Conservation (phyloP, 2,797 vertebrate genomes). For the Nannoperca obscura region DNA sequence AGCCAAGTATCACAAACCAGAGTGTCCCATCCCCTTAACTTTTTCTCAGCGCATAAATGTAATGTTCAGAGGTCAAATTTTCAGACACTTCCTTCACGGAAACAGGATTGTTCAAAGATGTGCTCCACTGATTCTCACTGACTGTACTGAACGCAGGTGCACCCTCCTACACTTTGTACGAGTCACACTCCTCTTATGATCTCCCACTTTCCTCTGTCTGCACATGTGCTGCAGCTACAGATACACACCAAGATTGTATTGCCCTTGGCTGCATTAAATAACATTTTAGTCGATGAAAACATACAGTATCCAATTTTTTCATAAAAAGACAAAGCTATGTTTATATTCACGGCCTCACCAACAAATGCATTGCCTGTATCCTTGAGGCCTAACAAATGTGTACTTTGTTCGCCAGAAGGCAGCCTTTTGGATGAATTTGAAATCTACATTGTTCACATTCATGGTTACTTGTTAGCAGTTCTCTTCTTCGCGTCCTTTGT, state of each 20-base stretch:
- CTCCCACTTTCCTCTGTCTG: no score
- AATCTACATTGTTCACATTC: background rate
- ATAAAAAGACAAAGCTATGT: background rate
- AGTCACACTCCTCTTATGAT: constrained; percentile 14
- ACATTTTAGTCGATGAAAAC: no score
- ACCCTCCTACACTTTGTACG: constrained; percentile 10
- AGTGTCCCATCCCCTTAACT: constrained; percentile 3
- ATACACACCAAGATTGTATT: no score
- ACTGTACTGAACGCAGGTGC: constrained; percentile 18
- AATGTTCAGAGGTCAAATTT: constrained; percentile 26
- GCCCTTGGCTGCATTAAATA: no score
- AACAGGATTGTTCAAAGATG: constrained; percentile 34
- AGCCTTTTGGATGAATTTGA: no score
- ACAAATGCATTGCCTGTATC: no score
- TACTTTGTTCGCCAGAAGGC: no score
- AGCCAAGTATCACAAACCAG: constrained; percentile 41
- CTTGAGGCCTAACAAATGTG: no score
- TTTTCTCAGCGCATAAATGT: constrained; percentile 13
- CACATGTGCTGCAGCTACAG: no score
- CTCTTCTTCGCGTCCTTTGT: background rate
- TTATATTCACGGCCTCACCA: background rate
- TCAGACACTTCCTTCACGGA: constrained; percentile 18
- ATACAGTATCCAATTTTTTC: no score
- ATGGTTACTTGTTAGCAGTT: background rate
- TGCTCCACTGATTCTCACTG: constrained; percentile 22